Conservation (phyloP, 2,113 vertebrate genomes). For the Poeciliopsis occidentalis region DNA sequence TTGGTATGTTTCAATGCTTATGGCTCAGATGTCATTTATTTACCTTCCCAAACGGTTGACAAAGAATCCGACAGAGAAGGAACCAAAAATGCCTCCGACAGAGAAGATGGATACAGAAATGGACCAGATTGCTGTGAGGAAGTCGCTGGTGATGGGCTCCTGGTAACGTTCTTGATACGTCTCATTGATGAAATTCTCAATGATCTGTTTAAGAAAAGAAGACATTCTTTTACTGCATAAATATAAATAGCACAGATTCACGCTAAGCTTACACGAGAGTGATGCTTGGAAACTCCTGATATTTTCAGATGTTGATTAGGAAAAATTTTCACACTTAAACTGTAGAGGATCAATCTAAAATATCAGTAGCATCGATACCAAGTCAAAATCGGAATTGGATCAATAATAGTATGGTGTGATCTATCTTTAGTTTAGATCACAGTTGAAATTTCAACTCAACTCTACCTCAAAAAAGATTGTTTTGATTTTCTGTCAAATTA, state of each 20-base stretch:
- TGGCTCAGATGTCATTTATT: neutral
- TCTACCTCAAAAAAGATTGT: too few species aligned
- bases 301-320: too few species aligned
- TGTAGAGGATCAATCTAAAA: too few species aligned
- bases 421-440: too few species aligned
- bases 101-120: slow-evolving; percentile 93
- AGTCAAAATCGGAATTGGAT: too few species aligned
- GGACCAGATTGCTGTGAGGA: slow-evolving; percentile 90
- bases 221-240: neutral
- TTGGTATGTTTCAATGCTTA: neutral
- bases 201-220: slow-evolving; percentile 78
- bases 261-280: too few species aligned
- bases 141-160: slow-evolving; percentile 72
- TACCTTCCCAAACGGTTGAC: slow-evolving; percentile 95
- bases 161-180: slow-evolving; percentile 85
- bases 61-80: slow-evolving; percentile 95
- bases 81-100: slow-evolving; percentile 91
- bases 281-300: too few species aligned
- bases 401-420: too few species aligned
- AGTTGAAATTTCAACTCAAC: too few species aligned
- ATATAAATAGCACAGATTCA: neutral
- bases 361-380: too few species aligned
- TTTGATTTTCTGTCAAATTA: too few species aligned
- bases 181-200: slow-evolving; percentile 91
- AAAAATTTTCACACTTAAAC: too few species aligned